These are phyloP conservation scores for Melieria picta DNA, from an alignment of 2,888 invertebrate species.

Conservation along the genomic window DNA sequence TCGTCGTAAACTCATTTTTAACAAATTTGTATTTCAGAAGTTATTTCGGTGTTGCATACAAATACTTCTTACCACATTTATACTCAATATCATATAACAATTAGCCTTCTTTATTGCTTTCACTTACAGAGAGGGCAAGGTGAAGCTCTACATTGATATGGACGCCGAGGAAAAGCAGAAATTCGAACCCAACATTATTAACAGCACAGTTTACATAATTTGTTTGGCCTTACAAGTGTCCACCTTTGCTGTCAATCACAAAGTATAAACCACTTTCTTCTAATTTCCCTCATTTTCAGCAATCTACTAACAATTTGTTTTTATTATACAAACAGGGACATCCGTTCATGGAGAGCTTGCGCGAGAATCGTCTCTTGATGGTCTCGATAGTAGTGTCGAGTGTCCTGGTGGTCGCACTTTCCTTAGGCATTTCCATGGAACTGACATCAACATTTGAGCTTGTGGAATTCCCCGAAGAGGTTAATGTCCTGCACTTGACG, in stretches of 20 bases:
- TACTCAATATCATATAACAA: no score
- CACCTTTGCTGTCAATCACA: conserved; percentile 98
- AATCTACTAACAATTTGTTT: no score
- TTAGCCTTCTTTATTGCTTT: neutral
- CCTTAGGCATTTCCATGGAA: conserved; percentile 86
- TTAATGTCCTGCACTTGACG: conserved; percentile 68
- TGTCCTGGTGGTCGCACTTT: conserved; percentile 82
- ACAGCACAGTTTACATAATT: conserved; percentile 98
- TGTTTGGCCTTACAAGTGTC: conserved; percentile 97
- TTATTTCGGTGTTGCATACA: neutral
- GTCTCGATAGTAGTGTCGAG: conserved; percentile 90
- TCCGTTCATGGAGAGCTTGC: conserved; percentile 97
- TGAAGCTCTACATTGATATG: conserved; percentile 71
- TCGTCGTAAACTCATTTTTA: conserved; percentile 37
- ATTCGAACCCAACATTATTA: conserved; percentile 93
- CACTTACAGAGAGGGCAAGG: conserved; percentile 69
- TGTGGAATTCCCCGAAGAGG: conserved; percentile 91
- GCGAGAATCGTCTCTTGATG: conserved; percentile 90
- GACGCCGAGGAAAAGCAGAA: conserved; percentile 79
- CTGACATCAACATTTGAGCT: conserved; percentile 92
- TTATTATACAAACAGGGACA: conserved; percentile 76
- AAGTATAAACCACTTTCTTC: conserved; percentile 71
- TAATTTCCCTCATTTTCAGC: no score
- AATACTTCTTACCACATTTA: no score
- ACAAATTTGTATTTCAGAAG: neutral